These are phyloP conservation scores for Plebejus melissa DNA, from an alignment of 2,888 invertebrate species.

Conservation along the genomic window DNA sequence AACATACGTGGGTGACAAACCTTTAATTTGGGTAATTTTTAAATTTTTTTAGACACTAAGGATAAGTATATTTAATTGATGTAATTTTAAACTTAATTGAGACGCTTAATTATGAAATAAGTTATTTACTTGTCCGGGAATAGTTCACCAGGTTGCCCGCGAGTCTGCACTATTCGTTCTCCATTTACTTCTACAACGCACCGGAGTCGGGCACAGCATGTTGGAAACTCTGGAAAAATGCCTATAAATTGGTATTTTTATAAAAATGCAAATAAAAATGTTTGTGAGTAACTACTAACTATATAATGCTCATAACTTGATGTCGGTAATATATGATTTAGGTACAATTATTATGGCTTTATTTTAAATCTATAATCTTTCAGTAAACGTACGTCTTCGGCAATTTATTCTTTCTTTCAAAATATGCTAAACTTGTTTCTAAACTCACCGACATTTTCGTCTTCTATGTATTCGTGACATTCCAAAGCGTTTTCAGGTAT, in stretches of 20 bases:
- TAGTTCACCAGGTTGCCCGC: conserved; percentile 71
- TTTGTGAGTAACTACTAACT: neutral
- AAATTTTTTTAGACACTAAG: neutral
- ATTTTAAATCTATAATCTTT: too few species aligned
- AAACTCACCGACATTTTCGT: conserved; percentile 69
- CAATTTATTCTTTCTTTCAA: neutral
- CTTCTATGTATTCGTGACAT: conserved; percentile 74
- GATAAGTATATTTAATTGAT: neutral
- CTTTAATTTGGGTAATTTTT: neutral
- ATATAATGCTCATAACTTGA: too few species aligned
- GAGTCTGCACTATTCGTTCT: conserved; percentile 69
- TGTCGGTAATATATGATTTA: too few species aligned
- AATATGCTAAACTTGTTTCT: neutral
- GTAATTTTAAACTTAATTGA: neutral
- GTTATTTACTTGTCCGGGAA: conserved; percentile 69
- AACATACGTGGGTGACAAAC: neutral
- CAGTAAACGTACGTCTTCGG: too few species aligned
- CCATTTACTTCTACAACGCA: conserved; percentile 72
- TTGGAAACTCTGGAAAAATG: conserved; percentile 61
- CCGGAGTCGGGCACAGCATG: conserved; percentile 67
- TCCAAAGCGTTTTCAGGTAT: conserved; percentile 73
- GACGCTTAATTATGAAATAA: neutral
- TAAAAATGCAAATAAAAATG: neutral
- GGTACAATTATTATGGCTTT: too few species aligned
- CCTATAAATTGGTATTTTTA: neutral